phyloP scores from a whole-genome alignment of 2,797 vertebrate genomes.

The Enteromius afrohamiltoni region DNA sequence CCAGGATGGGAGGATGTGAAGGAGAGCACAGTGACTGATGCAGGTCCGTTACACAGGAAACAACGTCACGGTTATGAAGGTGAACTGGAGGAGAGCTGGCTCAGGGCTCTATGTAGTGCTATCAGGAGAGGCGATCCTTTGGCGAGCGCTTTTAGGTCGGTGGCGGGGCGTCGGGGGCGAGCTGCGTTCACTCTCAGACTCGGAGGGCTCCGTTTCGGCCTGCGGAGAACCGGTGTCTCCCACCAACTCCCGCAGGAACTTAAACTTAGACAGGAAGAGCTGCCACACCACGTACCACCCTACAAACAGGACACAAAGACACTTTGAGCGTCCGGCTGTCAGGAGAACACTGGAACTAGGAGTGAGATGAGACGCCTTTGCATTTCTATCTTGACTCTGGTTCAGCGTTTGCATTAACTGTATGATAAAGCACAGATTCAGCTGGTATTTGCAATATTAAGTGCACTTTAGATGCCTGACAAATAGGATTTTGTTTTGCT shows the following conservation, averaged over 20 bases:
- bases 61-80: conserved; percentile 1
- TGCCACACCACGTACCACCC: conserved; percentile 99
- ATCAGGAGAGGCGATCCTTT: conserved; percentile 78
- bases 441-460: background rate
- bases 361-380: background rate
- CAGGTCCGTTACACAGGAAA: background rate
- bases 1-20: conserved; percentile 5
- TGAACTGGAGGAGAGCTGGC: background rate
- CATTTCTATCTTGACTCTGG: background rate
- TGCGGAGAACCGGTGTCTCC: conserved; percentile 90
- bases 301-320: conserved; percentile 62
- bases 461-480: background rate
- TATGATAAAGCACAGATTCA: conserved; percentile 6
- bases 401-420: background rate
- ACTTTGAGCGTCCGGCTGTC: background rate
- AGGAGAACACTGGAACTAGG: background rate
- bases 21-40: conserved; percentile 4
- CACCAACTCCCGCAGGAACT: conserved; percentile 94
- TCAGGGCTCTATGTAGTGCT: conserved; percentile 60
- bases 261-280: conserved; percentile 97
- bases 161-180: conserved; percentile 70
- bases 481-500: background rate
- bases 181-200: conserved; percentile 80
- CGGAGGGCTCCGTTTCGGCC: conserved; percentile 84
- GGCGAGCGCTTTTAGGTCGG: conserved; percentile 83